Base-by-base conservation (phyloP, 2,888 invertebrate genomes). In the Keiferia lycopersicella region DNA sequence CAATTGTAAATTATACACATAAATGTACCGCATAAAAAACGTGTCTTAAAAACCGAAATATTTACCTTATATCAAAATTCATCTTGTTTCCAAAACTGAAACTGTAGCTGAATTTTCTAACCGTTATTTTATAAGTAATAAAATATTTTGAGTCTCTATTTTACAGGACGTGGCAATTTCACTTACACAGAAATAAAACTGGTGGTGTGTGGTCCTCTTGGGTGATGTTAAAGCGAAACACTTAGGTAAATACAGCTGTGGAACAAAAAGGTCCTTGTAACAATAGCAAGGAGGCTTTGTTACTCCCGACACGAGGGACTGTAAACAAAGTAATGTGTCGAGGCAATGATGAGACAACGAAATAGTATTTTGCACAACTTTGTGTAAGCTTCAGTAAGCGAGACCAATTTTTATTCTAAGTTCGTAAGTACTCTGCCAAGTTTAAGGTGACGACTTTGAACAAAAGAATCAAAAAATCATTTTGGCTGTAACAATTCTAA, bases 241-340 rank as follows among this genome's bases (percentile, higher is more conserved):
- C 45, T 45, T 16, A 45, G 45, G 45, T 45, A 45, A 45, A 45
- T 45, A 45, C 45, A 16, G 45, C n/a, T 45, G 45, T 16, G 45
- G n/a, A 7, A 16, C 45, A 1, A 45, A 45, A 45, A 45, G 45
- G 45, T 45, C 39, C 22, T 41, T 22, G 41, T 60, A 45, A 41
- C 41, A 45, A 45, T 45, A 45, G 45, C 22, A 60, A 45, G n/a
- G 45, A 45, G 45, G n/a, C 16, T n/a, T 45, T 45, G 45, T 45
- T 45, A 45, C 45, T 4, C n/a, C n/a, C n/a, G n/a, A 11, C 45
- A 45, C 45, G 6, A 45, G 45, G 45, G 45, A 26, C 45, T 45
- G 8, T n/a, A 11, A 41, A 41, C 41, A 41, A 16, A n/a, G 6
- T 16, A 45, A 45, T 45, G n/a, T 16, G n/a, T 45, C 45, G 2